A percentile compares a stretch with the other conserved stretches of the same genome.
Conservation (phyloP, 2,797 vertebrate genomes). For the Falco rusticolus region DNA sequence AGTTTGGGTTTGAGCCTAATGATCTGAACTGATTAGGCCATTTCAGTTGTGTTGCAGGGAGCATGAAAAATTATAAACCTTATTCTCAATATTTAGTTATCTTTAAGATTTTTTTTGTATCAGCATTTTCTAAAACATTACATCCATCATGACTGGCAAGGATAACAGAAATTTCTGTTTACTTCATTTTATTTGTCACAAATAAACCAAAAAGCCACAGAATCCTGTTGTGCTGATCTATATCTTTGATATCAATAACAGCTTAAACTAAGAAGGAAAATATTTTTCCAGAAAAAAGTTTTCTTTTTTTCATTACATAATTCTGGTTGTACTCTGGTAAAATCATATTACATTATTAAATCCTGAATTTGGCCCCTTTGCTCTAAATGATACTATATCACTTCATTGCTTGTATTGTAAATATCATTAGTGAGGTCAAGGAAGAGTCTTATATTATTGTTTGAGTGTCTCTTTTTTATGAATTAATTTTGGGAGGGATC, state of each 20-base stretch:
- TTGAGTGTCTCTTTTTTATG: slow-evolving; percentile 34
- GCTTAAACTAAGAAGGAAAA: not conserved
- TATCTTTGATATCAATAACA: not conserved
- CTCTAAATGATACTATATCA: slow-evolving; percentile 11
- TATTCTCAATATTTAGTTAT: not conserved
- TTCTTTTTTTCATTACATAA: not conserved
- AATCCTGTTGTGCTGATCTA: not conserved
- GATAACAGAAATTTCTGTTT: not conserved
- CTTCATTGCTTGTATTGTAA: slow-evolving; percentile 43
- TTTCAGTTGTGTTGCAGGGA: not conserved
- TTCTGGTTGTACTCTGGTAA: not conserved
- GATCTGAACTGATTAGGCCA: not conserved
- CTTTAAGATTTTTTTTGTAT: not conserved
- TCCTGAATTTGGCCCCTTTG: not conserved
- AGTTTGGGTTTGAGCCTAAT: not conserved
- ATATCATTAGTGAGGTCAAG: slow-evolving; percentile 46
- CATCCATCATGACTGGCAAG: not conserved
- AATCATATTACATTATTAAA: not conserved
- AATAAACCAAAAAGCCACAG: not conserved
- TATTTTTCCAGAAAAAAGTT: not conserved
- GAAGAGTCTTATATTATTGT: slow-evolving; percentile 9
- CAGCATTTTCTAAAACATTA: not conserved
- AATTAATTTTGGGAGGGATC: slow-evolving; percentile 67
- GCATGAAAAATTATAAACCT: not conserved
- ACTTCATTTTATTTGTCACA: not conserved